Conservation (phyloP, 2,113 vertebrate species). For the Prochilodus magdalenae region DNA sequence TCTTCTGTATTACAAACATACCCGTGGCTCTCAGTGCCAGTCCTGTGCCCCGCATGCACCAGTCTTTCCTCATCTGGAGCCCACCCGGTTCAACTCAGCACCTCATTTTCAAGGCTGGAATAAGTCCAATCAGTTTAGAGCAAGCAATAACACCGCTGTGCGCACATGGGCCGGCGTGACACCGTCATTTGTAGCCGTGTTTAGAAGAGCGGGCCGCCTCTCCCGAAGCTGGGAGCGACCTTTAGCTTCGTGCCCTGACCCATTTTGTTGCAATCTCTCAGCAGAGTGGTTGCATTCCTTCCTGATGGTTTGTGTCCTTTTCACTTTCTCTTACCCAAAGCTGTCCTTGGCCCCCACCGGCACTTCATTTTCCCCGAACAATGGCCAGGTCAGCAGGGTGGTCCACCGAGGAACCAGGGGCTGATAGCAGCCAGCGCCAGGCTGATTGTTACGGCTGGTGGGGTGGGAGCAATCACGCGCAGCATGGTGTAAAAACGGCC, state of each 20-base stretch:
- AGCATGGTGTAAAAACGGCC: not conserved
- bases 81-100: not conserved
- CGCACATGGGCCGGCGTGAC: too few relatives aligned
- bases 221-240: not conserved
- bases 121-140: too few relatives aligned
- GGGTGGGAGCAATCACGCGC: not conserved
- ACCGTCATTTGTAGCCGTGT: too few relatives aligned
- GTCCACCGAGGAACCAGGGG: not conserved
- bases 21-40: not conserved
- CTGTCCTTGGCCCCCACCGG: not conserved
- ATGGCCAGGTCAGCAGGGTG: not conserved
- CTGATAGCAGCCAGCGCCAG: not conserved
- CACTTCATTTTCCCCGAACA: not conserved
- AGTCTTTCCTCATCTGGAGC: not conserved
- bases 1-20: not conserved
- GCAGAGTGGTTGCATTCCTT: not conserved
- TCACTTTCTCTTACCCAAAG: not conserved
- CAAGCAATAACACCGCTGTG: too few relatives aligned
- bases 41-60: not conserved
- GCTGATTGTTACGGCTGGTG: not conserved
- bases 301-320: not conserved
- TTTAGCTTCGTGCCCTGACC: not conserved
- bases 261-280: not conserved
- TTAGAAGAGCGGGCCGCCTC: not conserved
- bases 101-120: not conserved